Percentiles rank a stretch among this genome's conserved stretches.
phyloP scores from a whole-genome alignment of 2,797 vertebrate genomes.

The Sebastes reedi region DNA sequence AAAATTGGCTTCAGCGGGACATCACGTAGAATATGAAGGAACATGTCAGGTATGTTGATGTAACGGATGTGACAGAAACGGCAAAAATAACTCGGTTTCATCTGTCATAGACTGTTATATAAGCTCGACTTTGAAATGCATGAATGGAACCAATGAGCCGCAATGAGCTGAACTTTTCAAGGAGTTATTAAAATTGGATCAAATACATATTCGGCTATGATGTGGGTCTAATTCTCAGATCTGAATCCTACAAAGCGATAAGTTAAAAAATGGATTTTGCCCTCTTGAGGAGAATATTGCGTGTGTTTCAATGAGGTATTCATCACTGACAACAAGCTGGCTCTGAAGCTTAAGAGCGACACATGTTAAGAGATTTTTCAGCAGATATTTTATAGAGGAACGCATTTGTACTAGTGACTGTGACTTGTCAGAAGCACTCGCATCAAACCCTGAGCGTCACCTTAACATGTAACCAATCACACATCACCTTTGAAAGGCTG shows the following conservation, averaged over 20 bases:
- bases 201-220: conserved; percentile 2
- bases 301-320: conserved; percentile 7
- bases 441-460: conserved; percentile 41
- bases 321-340: conserved; percentile 2
- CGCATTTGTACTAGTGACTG: conserved; percentile 31
- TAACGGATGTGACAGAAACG: conserved; percentile 21
- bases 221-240: background rate
- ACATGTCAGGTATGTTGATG: conserved; percentile 45
- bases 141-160: background rate
- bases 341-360: background rate
- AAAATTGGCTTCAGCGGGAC: conserved; percentile 50
- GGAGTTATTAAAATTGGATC: background rate
- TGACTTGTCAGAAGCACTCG: conserved; percentile 51
- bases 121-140: conserved; percentile 24
- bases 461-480: conserved; percentile 46
- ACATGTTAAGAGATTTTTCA: conserved; percentile 8
- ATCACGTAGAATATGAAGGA: background rate
- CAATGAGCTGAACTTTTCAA: conserved; percentile 1
- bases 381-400: conserved; percentile 8
- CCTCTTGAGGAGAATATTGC: background rate
- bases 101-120: conserved; percentile 11
- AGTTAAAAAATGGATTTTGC: background rate
- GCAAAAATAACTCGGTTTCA: conserved; percentile 20
- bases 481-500: conserved; percentile 34
- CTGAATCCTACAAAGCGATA: conserved; percentile 4